A percentile compares a stretch with the other conserved stretches of the same genome.
Conservation (phyloP, 2,113 vertebrate genomes). For the Bombycilla garrulus region DNA sequence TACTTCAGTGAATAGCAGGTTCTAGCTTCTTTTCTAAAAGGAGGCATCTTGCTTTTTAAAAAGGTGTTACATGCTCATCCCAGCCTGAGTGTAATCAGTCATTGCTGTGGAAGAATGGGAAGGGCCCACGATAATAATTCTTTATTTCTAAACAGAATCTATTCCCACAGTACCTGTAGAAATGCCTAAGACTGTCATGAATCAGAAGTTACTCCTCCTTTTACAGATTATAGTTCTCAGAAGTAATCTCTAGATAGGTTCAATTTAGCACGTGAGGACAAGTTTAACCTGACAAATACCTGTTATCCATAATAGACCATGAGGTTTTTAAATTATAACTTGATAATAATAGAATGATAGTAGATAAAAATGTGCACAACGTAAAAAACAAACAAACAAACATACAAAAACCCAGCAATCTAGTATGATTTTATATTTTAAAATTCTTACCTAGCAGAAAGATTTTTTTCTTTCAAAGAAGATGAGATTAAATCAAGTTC, state of each 20-base stretch:
- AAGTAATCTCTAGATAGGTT: background rate
- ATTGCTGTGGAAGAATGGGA: background rate
- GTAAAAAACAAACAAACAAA: background rate
- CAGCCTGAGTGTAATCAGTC: background rate
- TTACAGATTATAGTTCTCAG: background rate
- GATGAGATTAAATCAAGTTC: background rate
- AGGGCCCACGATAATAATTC: background rate
- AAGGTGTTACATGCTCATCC: background rate
- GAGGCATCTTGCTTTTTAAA: background rate
- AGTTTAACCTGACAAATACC: background rate
- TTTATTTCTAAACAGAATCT: background rate
- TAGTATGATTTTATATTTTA: background rate
- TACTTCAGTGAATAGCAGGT: background rate
- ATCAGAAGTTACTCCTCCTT: background rate
- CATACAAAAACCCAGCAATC: background rate
- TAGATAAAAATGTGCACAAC: background rate
- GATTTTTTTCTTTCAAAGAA: background rate
- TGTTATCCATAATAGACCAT: background rate
- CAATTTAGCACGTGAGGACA: background rate
- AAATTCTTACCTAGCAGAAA: background rate
- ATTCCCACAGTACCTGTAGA: background rate
- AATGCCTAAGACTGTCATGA: background rate
- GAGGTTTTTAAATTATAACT: background rate
- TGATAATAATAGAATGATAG: background rate
- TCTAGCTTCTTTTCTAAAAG: background rate